Percentiles rank a stretch among this genome's conserved stretches.
Evolutionary conservation across 1,140 invertebrate species (phyloP).

Genomic region (Hycleus phaleratus): DNA sequence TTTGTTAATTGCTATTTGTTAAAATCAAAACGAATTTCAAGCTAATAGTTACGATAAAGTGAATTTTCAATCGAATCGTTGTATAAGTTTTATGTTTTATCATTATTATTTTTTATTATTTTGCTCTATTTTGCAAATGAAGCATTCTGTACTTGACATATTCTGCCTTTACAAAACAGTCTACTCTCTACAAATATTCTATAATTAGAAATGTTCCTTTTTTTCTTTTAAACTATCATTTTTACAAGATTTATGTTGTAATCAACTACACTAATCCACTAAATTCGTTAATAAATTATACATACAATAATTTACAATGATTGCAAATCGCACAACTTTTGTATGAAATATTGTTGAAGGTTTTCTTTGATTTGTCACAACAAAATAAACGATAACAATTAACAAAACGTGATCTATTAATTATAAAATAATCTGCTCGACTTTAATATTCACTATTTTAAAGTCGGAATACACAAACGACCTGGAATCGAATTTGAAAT

Average conservation of each 20-base stretch:
- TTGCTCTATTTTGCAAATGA: background rate
- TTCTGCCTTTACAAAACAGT: conserved; percentile 31
- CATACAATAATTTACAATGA: conserved; percentile 38
- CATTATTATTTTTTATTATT: too few species aligned
- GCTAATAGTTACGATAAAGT: too few species aligned
- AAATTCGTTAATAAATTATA: conserved; percentile 30
- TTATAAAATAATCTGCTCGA: too few species aligned
- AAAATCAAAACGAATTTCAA: background rate
- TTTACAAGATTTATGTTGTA: conserved; percentile 15
- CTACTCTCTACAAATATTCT: conserved; percentile 20
- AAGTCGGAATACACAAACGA: too few species aligned
- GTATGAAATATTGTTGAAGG: conserved; percentile 7
- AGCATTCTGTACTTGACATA: conserved; percentile 25
- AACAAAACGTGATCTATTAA: too few species aligned
- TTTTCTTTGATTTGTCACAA: background rate
- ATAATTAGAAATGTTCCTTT: conserved; percentile 19
- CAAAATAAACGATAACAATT: too few species aligned
- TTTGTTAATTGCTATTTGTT: background rate
- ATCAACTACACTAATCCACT: conserved; percentile 28
- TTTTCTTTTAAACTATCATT: conserved; percentile 16
- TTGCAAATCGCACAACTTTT: conserved; percentile 37
- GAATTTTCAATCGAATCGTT: too few species aligned
- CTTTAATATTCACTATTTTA: too few species aligned
- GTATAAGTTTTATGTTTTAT: too few species aligned
- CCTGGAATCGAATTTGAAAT: too few species aligned